Evolutionary conservation across 2,888 invertebrate species (phyloP).

Genomic region (Cecidostiba fungosa): DNA sequence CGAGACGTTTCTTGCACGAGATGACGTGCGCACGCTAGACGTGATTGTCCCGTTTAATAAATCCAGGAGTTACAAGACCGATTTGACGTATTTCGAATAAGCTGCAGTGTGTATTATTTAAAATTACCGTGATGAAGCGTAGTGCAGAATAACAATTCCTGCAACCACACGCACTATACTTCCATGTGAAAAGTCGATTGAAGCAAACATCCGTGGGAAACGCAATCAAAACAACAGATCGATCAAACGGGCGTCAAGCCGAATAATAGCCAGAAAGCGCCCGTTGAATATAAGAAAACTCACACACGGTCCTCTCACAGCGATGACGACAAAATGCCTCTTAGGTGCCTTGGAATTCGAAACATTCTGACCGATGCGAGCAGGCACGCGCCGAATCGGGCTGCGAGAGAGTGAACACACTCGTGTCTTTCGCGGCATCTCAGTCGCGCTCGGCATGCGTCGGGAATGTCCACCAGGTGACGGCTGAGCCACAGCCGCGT

Average conservation of each 20-base stretch:
- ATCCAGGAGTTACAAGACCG: conserved; percentile 52
- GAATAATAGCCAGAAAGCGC: too few species aligned
- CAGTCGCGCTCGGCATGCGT: conserved; percentile 75
- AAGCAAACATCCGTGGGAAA: not conserved
- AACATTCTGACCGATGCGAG: conserved; percentile 68
- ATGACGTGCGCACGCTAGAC: conserved; percentile 62
- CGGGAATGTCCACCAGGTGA: conserved; percentile 78
- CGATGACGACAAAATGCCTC: not conserved
- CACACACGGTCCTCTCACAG: not conserved
- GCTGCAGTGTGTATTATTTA: not conserved
- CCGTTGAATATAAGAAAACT: not conserved
- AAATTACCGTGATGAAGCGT: too few species aligned
- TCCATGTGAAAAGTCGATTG: not conserved
- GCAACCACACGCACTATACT: too few species aligned
- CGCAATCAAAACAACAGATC: not conserved
- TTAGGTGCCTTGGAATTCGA: conserved; percentile 73
- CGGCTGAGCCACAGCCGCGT: conserved; percentile 71
- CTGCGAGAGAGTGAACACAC: conserved; percentile 57
- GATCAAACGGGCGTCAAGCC: not conserved
- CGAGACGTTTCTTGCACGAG: conserved; percentile 51
- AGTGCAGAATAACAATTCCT: not conserved
- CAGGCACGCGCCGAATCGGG: conserved; percentile 64
- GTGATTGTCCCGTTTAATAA: conserved; percentile 62
- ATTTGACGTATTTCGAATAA: conserved; percentile 31
- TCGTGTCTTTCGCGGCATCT: conserved; percentile 71